Base-by-base conservation (phyloP, 2,888 invertebrate genomes). In the Acholoe squamosa region DNA sequence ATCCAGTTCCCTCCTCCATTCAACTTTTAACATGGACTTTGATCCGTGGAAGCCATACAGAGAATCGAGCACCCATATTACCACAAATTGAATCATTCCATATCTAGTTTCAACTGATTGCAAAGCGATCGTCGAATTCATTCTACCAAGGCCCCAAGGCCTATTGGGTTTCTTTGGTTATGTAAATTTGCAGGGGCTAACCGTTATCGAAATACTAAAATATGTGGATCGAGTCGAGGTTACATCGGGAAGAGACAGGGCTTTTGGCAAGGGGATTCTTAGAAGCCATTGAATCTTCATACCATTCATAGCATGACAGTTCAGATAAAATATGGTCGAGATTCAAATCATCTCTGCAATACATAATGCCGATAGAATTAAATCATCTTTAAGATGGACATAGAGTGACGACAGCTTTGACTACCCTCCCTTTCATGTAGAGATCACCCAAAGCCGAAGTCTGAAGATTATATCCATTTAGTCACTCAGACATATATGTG, bases 41-140 rank as follows among this genome's bases (percentile, higher is more conserved):
- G 61, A 61, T 71, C 28, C 3, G 0, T 71, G 28, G 71, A 71
- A 71, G 71, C 71, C 71, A n/a, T 25, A 61, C 61, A 61, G 61
- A 19, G 61, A 19, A 43, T 61, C 19, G 22, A 61, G 61, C 5
- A 61, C 61, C 61, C 61, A 61, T 61, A 61, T 61, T 61, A 61
- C 76, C 76, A 16, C 76, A 76, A 76, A 76, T 76, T 76, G 76
- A 76, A 76, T 76, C 76, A 76, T 76, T 76, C 31, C 28, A 19
- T 31, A 76, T 31, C 76, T 76, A 76, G 76, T 76, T 76, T 76
- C 76, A 76, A 76, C n/a, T 31, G 7, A 76, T 31, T 76, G 76
- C 76, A 14, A 16, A 25, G 76, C 76, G n/a, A 31, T 76, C 25
- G 31, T n/a, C 76, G 76, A 28, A 16, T n/a, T 28, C 76, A 28